phyloP scores from a whole-genome alignment of 2,888 invertebrate genomes.

The Papilio elwesi region DNA sequence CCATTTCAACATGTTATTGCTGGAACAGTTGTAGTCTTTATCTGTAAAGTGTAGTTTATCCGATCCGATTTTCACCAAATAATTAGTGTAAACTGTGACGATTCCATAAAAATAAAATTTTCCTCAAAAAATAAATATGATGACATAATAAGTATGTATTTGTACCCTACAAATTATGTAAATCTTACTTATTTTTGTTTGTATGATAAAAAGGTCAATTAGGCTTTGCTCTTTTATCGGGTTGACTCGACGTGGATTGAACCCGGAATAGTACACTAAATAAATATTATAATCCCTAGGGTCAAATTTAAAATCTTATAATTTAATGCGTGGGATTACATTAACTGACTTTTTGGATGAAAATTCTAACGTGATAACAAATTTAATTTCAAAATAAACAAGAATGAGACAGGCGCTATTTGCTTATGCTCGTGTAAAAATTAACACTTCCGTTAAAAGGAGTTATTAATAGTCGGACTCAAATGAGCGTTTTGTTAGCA shows the following conservation, averaged over 20 bases:
- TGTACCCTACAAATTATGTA: too few relatives aligned
- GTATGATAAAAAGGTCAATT: too few relatives aligned
- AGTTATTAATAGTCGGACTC: conserved; percentile 6
- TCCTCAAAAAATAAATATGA: too few relatives aligned
- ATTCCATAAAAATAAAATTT: too few relatives aligned
- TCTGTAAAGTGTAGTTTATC: background rate
- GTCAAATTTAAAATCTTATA: background rate
- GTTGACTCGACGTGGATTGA: background rate
- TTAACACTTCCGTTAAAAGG: conserved; percentile 19
- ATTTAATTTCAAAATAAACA: conserved; percentile 11
- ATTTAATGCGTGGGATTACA: background rate
- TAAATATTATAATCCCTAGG: background rate
- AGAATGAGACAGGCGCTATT: conserved; percentile 15
- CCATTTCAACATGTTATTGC: conserved; percentile 6
- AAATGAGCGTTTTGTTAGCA: conserved; percentile 14
- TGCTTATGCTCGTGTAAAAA: conserved; percentile 15
- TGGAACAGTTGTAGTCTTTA: background rate
- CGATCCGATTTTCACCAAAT: background rate
- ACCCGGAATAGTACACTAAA: background rate
- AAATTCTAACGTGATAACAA: background rate
- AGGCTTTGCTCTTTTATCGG: too few relatives aligned
- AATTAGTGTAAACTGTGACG: background rate
- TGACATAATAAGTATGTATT: too few relatives aligned
- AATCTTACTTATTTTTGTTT: too few relatives aligned
- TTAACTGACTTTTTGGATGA: background rate